These are phyloP conservation scores for Xerus rutilus DNA, from an alignment of 2,797 vertebrate species.

Conservation along the genomic window DNA sequence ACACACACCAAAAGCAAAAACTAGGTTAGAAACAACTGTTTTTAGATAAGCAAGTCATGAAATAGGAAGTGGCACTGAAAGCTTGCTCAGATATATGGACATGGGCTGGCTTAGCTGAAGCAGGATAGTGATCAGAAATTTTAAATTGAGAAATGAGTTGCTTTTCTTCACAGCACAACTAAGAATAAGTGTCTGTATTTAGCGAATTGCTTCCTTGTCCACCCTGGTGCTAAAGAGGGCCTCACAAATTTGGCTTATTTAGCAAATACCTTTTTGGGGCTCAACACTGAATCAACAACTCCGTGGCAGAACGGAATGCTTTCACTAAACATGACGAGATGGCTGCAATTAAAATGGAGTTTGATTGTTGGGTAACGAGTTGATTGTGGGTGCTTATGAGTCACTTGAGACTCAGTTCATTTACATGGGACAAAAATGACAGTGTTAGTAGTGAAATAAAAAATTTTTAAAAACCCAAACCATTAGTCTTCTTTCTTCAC, in stretches of 20 bases:
- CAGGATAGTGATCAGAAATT: conserved; percentile 2
- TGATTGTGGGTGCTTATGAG: conserved; percentile 57
- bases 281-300: not conserved
- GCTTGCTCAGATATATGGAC: not conserved
- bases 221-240: not conserved
- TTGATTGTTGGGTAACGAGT: conserved; percentile 46
- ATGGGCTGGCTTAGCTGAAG: not conserved
- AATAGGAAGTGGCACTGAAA: not conserved
- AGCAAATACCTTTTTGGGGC: conserved; percentile 51
- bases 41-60: not conserved
- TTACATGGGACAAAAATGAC: conserved; percentile 68
- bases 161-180: conserved; percentile 7
- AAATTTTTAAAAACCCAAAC: not conserved
- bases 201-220: not conserved
- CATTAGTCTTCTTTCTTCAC: conserved; percentile 45
- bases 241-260: conserved; percentile 47
- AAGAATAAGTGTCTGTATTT: not conserved
- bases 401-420: conserved; percentile 65
- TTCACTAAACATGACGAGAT: conserved; percentile 11
- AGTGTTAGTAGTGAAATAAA: not conserved
- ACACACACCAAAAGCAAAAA: not conserved
- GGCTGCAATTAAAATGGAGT: conserved; percentile 26
- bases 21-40: not conserved
- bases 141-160: not conserved
- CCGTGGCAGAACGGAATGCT: not conserved